A percentile compares a stretch with the other conserved stretches of the same genome.
Evolutionary conservation across 2,888 invertebrate genomes (phyloP).

Genomic region (Callyntrura guangdongensis): DNA sequence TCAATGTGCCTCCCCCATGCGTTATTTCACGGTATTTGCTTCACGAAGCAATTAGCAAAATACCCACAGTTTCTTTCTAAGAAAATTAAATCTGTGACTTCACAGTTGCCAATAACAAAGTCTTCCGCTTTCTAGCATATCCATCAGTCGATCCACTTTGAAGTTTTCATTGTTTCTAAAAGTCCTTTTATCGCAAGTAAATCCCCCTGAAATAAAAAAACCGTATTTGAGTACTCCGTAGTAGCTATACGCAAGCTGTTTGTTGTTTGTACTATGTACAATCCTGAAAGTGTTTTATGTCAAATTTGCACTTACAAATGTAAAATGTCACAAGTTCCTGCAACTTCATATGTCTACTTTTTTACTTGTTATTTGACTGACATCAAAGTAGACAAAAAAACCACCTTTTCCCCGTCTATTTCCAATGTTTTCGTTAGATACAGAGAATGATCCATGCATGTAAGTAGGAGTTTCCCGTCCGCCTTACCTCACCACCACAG

Average conservation of each 20-base stretch:
- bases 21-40: too few species aligned
- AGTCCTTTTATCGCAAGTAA: constrained; percentile 30
- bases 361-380: constrained; percentile 6
- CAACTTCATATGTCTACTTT: not conserved
- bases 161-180: constrained; percentile 6
- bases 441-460: not conserved
- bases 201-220: not conserved
- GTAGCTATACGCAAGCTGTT: not conserved
- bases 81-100: not conserved
- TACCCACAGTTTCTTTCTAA: not conserved
- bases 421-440: constrained; percentile 15
- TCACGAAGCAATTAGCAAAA: not conserved
- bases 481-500: too few species aligned
- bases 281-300: not conserved
- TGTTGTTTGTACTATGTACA: too few species aligned
- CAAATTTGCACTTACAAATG: constrained; percentile 2
- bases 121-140: not conserved
- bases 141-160: not conserved
- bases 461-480: too few species aligned
- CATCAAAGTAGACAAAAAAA: constrained; percentile 22
- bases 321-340: not conserved
- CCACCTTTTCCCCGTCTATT: not conserved
- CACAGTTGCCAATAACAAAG: not conserved
- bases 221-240: not conserved
- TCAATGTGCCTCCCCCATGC: too few species aligned